Evolutionary conservation across 1,140 invertebrate genomes (phyloP), one percentile per base, ranked within the genome.

Genomic region (Drosophila tani): DNA sequence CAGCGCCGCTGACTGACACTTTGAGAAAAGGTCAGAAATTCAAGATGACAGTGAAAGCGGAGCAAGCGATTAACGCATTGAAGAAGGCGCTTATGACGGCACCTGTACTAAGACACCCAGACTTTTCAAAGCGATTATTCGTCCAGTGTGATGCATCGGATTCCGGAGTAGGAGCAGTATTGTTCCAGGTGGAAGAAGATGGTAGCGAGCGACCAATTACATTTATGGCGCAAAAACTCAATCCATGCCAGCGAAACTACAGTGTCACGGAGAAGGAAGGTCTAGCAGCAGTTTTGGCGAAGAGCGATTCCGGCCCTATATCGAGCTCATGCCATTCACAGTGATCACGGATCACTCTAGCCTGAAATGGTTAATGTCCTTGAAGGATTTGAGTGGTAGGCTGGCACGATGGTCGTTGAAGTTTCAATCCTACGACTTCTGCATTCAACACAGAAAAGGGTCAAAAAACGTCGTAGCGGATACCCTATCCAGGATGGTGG

Each of bases 251-350:
- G 9, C 27, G 19, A 1, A 46, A 65, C 9, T 69, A 46, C 11
- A 53, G 57, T 6, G 66, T 69, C 1, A 53, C 58, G 4, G 47
- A 69, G 15, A 62, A 62, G 3, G 47, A 69, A n/a, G n/a, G n/a
- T n/a, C n/a, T n/a, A n/a, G n/a, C n/a, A n/a, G n/a, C n/a, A n/a
- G n/a, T n/a, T n/a, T n/a, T n/a, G n/a, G n/a, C n/a, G n/a, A n/a
- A n/a, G n/a, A n/a, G n/a, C n/a, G n/a, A n/a, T n/a, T n/a, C n/a
- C n/a, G n/a, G n/a, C n/a, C n/a, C 0, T 38, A 65, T 14, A 32
- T 65, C 5, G 41, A 55, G 6, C 12, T 53, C 17, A 38, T 69
- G 17, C 21, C 41, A 0, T 55, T 62, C 6, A 69, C 29, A 2
- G 27, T 43, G 2, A 38, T 63, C 1, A 70, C 59, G 0, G 40